These are phyloP conservation scores for Rhagoletis zephyria DNA, from an alignment of 1,140 invertebrate species.

Conservation along the genomic window DNA sequence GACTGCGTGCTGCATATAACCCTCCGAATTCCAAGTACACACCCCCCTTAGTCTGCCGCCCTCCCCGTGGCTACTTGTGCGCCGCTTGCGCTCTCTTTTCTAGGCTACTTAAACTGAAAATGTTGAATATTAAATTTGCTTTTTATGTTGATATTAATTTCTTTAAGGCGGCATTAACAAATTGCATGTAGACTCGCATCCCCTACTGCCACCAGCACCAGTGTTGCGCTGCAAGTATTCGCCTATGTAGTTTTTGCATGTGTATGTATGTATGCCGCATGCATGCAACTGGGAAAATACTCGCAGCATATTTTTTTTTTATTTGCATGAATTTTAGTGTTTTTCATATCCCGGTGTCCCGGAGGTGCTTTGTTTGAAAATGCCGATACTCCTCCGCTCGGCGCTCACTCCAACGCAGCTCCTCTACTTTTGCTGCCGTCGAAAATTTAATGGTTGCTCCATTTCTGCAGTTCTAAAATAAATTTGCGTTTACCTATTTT, in stretches of 20 bases:
- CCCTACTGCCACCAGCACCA: background rate
- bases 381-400: background rate
- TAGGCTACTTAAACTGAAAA: slow-evolving; percentile 27
- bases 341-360: background rate
- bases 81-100: background rate
- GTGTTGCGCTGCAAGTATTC: background rate
- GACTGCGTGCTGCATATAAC: slow-evolving; percentile 6
- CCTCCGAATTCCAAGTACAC: background rate
- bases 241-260: background rate
- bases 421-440: background rate
- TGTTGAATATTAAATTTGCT: slow-evolving; percentile 48
- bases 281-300: background rate
- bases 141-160: slow-evolving; percentile 39
- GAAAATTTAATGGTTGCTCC: background rate
- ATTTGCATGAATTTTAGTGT: slow-evolving; percentile 28
- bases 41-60: background rate
- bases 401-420: background rate
- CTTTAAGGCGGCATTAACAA: slow-evolving; percentile 51
- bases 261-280: background rate
- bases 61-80: background rate
- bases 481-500: background rate
- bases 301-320: background rate
- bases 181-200: slow-evolving; percentile 40
- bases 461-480: slow-evolving; percentile 16
- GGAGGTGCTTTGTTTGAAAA: background rate